Evolutionary conservation across 2,888 invertebrate genomes (phyloP).

Genomic region (Ormyrus rosae): DNA sequence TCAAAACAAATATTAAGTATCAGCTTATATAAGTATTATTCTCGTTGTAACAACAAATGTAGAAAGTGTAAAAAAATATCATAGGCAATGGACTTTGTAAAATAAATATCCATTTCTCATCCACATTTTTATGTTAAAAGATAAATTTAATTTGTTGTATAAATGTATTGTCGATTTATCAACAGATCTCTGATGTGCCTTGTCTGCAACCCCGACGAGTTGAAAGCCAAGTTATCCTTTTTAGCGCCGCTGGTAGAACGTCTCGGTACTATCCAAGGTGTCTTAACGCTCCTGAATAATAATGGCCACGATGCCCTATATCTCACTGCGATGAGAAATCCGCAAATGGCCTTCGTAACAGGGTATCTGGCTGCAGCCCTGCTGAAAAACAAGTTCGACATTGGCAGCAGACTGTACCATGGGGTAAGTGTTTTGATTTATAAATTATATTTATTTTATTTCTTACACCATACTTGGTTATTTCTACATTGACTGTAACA

Average conservation of each 20-base stretch:
- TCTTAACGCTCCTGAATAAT: slow-evolving; percentile 64
- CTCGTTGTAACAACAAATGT: too few species aligned
- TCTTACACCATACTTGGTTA: too few species aligned
- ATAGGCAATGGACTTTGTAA: too few species aligned
- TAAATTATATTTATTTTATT: too few species aligned
- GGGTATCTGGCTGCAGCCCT: slow-evolving; percentile 69
- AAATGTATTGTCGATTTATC: neutral
- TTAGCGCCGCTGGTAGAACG: slow-evolving; percentile 68
- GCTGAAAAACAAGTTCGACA: slow-evolving; percentile 65
- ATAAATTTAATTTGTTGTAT: too few species aligned
- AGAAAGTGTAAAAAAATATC: too few species aligned
- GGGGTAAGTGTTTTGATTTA: slow-evolving; percentile 58
- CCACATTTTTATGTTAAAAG: too few species aligned
- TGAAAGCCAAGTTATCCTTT: slow-evolving; percentile 64
- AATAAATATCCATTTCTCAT: too few species aligned
- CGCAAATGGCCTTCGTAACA: slow-evolving; percentile 65
- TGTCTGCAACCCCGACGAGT: slow-evolving; percentile 64
- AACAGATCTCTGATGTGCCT: slow-evolving; percentile 69
- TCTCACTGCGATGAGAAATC: slow-evolving; percentile 67
- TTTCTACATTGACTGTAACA: too few species aligned
- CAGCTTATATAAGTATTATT: too few species aligned
- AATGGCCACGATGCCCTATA: slow-evolving; percentile 69
- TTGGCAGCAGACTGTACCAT: slow-evolving; percentile 65
- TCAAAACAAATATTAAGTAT: too few species aligned
- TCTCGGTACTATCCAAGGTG: slow-evolving; percentile 61